Base-by-base conservation (phyloP, 1,140 invertebrate species). In the Dufourea novaeangliae region DNA sequence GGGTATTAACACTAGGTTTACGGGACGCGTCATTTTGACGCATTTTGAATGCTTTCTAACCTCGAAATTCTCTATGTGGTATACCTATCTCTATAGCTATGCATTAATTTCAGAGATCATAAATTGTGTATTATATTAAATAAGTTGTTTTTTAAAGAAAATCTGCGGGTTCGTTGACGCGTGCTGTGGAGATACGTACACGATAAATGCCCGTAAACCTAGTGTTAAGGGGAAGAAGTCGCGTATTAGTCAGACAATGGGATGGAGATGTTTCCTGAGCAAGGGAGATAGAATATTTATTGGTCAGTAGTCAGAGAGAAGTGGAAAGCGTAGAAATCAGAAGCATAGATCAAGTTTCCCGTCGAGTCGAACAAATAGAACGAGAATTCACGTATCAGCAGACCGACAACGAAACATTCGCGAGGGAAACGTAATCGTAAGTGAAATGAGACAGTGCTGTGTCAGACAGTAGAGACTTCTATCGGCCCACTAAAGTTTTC, bases 381-480 rank as follows among this genome's bases (percentile, higher is more conserved):
- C 44, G 20, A 46, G 44, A 20, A 46, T 46, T 46, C 44, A 4
- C 20, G 20, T 46, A 14, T 46, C 44, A 20, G 17, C 44, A 46
- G 20, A 46, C 44, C 17, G n/a, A n/a, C n/a, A 46, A 20, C 17
- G 44, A 6, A n/a, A 46, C 17, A 46, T 20, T 2, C 14, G 44
- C 44, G 17, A 20, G 0, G 2, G 44, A 46, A 46, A 46, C 44
- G 17, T 20, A 22, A 56, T 54, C 56, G 20, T 14, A 11, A 69
- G 66, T 57, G 37, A 25, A 79, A 74, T 2, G 12, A 6, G 50
- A 14, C 22, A 1, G 14, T 27, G 44, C 14, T 50, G 32, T 29
- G n/a, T 59, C 59, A 63, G 39, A 20, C 52, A 56, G 12, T 67
- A n/a, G n/a, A n/a, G n/a, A n/a, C n/a, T 37, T 17, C 20, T 56